Percentiles rank a stretch among this genome's conserved stretches.
Conservation (phyloP, 2,888 invertebrate genomes). For the Meghimatium bilineatum region DNA sequence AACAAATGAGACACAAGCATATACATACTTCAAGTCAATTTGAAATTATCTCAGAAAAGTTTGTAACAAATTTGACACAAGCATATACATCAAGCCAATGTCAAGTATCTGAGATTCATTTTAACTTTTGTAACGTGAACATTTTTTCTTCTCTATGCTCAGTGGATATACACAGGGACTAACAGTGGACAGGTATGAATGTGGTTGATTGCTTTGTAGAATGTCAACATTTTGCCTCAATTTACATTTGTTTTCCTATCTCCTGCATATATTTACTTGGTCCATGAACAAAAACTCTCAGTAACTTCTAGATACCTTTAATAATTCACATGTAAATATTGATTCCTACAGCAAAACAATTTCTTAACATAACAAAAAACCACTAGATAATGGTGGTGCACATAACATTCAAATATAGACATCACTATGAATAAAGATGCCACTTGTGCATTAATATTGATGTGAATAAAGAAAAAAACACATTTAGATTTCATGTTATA, state of each 20-base stretch:
- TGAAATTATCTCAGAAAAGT: background rate
- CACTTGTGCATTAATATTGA: too few relatives aligned
- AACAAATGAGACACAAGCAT: too few relatives aligned
- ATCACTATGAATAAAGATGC: too few relatives aligned
- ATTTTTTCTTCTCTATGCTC: background rate
- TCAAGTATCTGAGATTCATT: background rate
- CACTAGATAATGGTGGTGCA: background rate
- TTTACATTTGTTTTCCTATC: constrained; percentile 5
- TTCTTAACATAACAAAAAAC: too few relatives aligned
- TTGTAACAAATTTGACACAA: background rate
- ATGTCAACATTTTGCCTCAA: constrained; percentile 19
- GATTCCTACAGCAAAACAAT: too few relatives aligned
- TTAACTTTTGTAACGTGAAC: background rate
- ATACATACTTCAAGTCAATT: background rate
- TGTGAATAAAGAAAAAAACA: background rate
- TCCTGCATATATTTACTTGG: constrained; percentile 1
- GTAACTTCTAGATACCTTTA: too few relatives aligned
- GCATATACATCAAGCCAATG: background rate
- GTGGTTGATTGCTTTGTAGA: constrained; percentile 11
- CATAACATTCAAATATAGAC: background rate
- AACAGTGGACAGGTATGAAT: constrained; percentile 2
- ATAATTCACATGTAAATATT: too few relatives aligned
- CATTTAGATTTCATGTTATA: too few relatives aligned
- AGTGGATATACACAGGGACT: background rate
- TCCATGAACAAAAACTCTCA: background rate